Evolutionary conservation across 2,888 invertebrate genomes (phyloP).

Genomic region (Drosophila paracracens): DNA sequence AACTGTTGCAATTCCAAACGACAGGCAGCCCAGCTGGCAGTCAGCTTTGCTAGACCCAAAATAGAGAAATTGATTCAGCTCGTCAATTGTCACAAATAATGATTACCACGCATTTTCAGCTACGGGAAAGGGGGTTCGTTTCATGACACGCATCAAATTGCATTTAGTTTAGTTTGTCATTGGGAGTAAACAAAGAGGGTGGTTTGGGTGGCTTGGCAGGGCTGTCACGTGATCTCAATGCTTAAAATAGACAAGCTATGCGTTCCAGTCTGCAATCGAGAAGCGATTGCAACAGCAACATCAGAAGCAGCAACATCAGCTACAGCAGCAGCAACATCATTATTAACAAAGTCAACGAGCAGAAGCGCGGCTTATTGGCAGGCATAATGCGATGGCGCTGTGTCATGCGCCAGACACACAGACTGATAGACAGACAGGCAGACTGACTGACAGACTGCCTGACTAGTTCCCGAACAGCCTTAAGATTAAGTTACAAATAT

Average conservation of each 20-base stretch:
- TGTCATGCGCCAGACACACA: slow-evolving; percentile 48
- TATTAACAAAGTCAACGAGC: slow-evolving; percentile 76
- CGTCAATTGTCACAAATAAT: slow-evolving; percentile 77
- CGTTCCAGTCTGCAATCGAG: slow-evolving; percentile 2
- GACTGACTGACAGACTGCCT: not conserved
- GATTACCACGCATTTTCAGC: slow-evolving; percentile 75
- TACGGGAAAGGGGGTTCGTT: slow-evolving; percentile 12
- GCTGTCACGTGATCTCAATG: slow-evolving; percentile 71
- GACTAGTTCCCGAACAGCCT: slow-evolving; percentile 22
- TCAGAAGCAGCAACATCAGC: slow-evolving; percentile 42
- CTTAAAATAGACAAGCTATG: slow-evolving; percentile 51
- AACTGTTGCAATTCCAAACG: slow-evolving; percentile 49
- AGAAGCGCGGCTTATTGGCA: slow-evolving; percentile 54
- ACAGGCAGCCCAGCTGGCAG: slow-evolving; percentile 1
- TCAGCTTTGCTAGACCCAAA: not conserved
- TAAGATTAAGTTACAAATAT: slow-evolving; percentile 47
- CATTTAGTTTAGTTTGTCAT: slow-evolving; percentile 74
- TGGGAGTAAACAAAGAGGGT: slow-evolving; percentile 44
- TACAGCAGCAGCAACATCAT: slow-evolving; percentile 55
- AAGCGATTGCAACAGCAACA: slow-evolving; percentile 42
- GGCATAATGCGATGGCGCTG: slow-evolving; percentile 65
- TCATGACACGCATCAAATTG: slow-evolving; percentile 77
- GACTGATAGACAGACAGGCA: not conserved
- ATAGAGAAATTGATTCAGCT: slow-evolving; percentile 63
- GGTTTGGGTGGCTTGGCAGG: slow-evolving; percentile 7